phyloP scores from a whole-genome alignment of 1,140 invertebrate genomes.

The Hyles vespertilio region DNA sequence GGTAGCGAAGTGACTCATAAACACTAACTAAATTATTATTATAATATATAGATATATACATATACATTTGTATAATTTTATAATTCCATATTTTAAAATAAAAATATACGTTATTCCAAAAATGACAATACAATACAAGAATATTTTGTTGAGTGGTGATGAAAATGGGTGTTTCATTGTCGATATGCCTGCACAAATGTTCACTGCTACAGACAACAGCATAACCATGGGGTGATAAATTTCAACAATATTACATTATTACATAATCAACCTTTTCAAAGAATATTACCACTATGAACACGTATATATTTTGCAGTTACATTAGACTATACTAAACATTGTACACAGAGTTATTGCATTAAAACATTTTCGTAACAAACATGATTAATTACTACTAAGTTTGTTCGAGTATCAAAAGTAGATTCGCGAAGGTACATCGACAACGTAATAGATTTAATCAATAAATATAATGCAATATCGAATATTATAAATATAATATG shows the following conservation, averaged over 20 bases:
- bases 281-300: no score
- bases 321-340: neutral
- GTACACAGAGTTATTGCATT: neutral
- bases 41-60: conserved; percentile 11
- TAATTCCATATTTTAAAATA: conserved; percentile 11
- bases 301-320: conserved; percentile 9
- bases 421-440: conserved; percentile 5
- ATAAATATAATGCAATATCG: neutral
- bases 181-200: conserved; percentile 5
- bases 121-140: conserved; percentile 5
- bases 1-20: conserved; percentile 10
- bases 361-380: neutral
- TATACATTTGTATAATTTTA: conserved; percentile 13
- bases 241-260: no score
- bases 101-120: conserved; percentile 4
- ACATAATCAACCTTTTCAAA: no score
- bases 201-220: no score
- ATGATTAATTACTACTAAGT: no score
- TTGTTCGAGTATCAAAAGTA: no score
- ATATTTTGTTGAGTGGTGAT: neutral
- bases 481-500: conserved; percentile 12
- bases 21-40: conserved; percentile 15
- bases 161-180: neutral
- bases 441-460: conserved; percentile 10
- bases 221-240: no score